Percentiles rank a stretch among this genome's conserved stretches.
phyloP scores from a whole-genome alignment of 2,888 invertebrate species.

The Busseola fusca region DNA sequence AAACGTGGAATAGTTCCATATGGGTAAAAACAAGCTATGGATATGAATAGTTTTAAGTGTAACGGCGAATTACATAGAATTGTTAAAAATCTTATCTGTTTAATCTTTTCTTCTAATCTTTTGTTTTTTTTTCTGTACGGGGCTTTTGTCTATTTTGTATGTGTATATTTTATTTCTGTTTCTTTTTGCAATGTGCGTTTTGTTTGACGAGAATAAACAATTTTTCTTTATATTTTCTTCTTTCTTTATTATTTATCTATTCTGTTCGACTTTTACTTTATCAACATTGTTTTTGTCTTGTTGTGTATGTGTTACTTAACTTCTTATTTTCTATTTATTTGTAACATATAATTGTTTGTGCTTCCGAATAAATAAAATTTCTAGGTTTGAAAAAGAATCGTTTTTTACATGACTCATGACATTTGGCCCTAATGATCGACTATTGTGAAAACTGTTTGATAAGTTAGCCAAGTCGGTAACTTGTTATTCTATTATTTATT shows the following conservation, averaged over 20 bases:
- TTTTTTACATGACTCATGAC: background rate
- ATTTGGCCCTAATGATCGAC: background rate
- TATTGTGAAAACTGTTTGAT: background rate
- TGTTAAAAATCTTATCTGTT: background rate
- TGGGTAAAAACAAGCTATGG: background rate
- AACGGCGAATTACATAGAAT: background rate
- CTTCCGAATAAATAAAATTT: no score
- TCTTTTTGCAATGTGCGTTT: background rate
- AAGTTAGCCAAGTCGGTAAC: background rate
- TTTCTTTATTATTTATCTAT: no score
- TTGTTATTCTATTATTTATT: background rate
- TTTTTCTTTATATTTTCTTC: background rate
- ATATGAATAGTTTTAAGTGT: background rate
- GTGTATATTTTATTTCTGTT: background rate
- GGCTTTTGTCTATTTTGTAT: no score
- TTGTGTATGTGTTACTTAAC: background rate
- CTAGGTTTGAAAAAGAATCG: no score
- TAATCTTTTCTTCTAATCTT: background rate
- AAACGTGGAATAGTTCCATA: slow-evolving; percentile 5
- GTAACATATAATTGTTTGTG: no score
- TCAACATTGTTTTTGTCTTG: background rate
- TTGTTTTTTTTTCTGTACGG: background rate
- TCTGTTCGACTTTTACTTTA: no score
- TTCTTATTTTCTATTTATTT: no score
- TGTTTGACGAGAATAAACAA: background rate